Evolutionary conservation across 2,113 vertebrate genomes (phyloP).

Genomic region (Lathamus discolor): DNA sequence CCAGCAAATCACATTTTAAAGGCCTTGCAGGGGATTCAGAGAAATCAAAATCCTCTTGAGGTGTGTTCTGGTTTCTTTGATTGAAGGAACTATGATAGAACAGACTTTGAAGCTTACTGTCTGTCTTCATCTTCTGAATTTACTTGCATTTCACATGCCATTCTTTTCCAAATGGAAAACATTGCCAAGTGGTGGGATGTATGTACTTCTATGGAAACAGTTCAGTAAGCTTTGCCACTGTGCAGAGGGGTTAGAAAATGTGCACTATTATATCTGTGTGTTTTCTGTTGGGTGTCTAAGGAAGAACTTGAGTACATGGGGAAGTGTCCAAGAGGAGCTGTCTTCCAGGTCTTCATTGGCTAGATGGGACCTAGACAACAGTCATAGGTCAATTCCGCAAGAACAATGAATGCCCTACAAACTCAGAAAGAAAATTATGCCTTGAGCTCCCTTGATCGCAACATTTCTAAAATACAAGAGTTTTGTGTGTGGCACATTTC

Average conservation of each 20-base stretch:
- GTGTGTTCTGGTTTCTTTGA: not conserved
- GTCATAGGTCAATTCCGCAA: not conserved
- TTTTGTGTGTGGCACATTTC: not conserved
- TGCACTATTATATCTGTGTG: not conserved
- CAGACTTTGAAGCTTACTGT: not conserved
- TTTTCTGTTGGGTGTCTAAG: not conserved
- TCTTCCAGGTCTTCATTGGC: not conserved
- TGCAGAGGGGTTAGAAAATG: not conserved
- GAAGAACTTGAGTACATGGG: not conserved
- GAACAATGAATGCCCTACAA: not conserved
- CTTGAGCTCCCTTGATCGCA: not conserved
- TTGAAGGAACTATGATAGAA: not conserved
- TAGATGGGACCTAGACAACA: not conserved
- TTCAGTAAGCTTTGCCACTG: not conserved
- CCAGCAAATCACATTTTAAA: constrained; percentile 21
- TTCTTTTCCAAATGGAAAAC: not conserved
- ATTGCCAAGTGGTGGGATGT: not conserved
- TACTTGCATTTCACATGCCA: not conserved
- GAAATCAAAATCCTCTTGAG: not conserved
- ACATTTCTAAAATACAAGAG: not conserved
- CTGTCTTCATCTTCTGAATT: not conserved
- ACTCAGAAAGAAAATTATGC: not conserved
- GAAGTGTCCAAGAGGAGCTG: not conserved
- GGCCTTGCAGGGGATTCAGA: constrained; percentile 5
- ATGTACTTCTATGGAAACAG: not conserved